Conservation (phyloP, 2,797 vertebrate species). For the Brotula barbata region DNA sequence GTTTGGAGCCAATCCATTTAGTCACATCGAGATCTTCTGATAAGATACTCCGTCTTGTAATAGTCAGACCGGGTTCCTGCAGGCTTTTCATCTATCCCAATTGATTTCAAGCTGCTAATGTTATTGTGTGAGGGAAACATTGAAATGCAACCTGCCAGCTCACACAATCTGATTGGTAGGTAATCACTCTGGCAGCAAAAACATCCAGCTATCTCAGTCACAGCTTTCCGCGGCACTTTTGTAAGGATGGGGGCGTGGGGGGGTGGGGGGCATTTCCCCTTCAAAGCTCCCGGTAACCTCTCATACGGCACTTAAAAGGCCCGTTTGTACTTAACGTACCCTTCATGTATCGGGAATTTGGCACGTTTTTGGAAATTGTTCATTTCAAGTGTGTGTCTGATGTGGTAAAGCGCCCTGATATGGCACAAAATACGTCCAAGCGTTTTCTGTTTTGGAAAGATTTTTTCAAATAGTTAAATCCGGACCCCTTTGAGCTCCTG, state of each 20-base stretch:
- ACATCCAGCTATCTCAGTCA: constrained; percentile 11
- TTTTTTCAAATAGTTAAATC: constrained; percentile 7
- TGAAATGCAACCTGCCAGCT: constrained; percentile 1
- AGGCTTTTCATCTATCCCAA: not conserved
- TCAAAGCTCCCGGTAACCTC: not conserved
- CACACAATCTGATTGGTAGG: not conserved
- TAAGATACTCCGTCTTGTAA: constrained; percentile 19
- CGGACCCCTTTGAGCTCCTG: constrained; percentile 8
- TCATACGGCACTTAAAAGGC: not conserved
- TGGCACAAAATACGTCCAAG: not conserved
- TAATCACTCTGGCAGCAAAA: constrained; percentile 13
- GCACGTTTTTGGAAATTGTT: not conserved
- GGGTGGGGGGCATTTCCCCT: not conserved
- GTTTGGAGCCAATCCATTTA: constrained; percentile 15
- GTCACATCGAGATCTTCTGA: constrained; percentile 4
- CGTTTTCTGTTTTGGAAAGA: not conserved
- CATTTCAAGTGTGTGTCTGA: not conserved
- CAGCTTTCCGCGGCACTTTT: not conserved
- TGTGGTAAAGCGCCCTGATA: not conserved
- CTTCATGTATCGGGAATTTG: not conserved
- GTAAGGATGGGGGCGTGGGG: too few relatives aligned
- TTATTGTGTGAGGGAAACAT: constrained; percentile 1
- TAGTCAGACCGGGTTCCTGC: constrained; percentile 1
- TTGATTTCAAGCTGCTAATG: constrained; percentile 11
- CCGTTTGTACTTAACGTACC: not conserved